Conservation (phyloP, 1,140 invertebrate species). For the Camponotus pennsylvanicus region DNA sequence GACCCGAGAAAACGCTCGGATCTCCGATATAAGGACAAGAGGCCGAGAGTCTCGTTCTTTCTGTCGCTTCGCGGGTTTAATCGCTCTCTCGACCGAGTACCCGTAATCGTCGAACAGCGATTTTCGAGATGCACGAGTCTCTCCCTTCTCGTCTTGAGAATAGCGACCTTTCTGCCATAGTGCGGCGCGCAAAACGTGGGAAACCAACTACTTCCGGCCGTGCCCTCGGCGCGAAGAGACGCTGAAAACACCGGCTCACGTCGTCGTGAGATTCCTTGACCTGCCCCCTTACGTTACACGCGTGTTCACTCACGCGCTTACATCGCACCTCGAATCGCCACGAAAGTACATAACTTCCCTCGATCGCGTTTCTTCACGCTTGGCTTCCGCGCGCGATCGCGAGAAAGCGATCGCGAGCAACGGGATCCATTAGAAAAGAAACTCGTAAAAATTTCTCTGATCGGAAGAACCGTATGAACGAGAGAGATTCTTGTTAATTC, state of each 20-base stretch:
- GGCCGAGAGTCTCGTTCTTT: slow-evolving; percentile 9
- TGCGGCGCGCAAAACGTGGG: slow-evolving; percentile 6
- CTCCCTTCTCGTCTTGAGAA: slow-evolving; percentile 21
- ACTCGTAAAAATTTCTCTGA: not conserved
- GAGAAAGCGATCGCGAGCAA: slow-evolving; percentile 44
- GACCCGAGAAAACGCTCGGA: not conserved
- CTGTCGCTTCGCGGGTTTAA: slow-evolving; percentile 24
- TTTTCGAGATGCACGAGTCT: slow-evolving; percentile 29
- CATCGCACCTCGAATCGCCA: not conserved
- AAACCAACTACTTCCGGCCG: slow-evolving; percentile 16
- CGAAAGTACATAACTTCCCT: not conserved
- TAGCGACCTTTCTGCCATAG: slow-evolving; percentile 27
- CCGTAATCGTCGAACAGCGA: slow-evolving; percentile 11
- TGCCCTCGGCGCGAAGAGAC: not conserved
- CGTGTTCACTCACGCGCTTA: not conserved
- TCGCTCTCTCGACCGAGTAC: slow-evolving; percentile 10
- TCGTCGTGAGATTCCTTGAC: slow-evolving; percentile 13
- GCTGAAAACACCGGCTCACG: not conserved
- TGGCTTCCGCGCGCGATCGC: slow-evolving; percentile 24
- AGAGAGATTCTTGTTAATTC: not conserved
- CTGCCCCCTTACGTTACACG: slow-evolving; percentile 14
- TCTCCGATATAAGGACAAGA: slow-evolving; percentile 10
- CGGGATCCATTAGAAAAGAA: not conserved
- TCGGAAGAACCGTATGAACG: not conserved
- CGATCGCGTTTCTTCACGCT: not conserved